These are phyloP conservation scores for Salvelinus alpinus DNA, from an alignment of 2,113 vertebrate species.

Conservation along the genomic window DNA sequence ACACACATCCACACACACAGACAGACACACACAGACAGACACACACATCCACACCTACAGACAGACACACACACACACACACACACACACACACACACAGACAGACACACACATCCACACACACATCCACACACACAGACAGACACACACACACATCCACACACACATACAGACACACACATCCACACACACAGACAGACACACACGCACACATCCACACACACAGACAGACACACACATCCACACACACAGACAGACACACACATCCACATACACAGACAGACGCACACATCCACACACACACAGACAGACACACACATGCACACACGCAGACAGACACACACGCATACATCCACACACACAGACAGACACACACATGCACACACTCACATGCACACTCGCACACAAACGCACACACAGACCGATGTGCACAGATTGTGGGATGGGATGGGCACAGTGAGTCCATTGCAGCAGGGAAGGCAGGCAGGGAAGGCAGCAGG, in stretches of 20 bases:
- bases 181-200: no score
- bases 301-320: no score
- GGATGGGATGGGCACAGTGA: constrained; percentile 55
- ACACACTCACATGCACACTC: background rate
- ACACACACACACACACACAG: background rate
- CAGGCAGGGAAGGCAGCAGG: no score
- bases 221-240: background rate
- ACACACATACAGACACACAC: constrained; percentile 5
- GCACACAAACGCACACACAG: background rate
- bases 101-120: no score
- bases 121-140: no score
- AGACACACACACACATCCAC: background rate
- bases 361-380: background rate
- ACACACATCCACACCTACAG: background rate
- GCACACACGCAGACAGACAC: background rate
- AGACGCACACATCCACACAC: no score
- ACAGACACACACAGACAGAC: background rate
- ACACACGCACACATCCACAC: background rate
- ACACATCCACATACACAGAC: no score
- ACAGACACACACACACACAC: no score
- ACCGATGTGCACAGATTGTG: constrained; percentile 31
- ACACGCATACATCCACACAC: background rate
- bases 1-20: background rate
- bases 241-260: background rate
- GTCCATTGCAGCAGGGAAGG: constrained; percentile 67